Evolutionary conservation across 1,140 invertebrate species (phyloP).

Genomic region (Saxidomus purpurata): DNA sequence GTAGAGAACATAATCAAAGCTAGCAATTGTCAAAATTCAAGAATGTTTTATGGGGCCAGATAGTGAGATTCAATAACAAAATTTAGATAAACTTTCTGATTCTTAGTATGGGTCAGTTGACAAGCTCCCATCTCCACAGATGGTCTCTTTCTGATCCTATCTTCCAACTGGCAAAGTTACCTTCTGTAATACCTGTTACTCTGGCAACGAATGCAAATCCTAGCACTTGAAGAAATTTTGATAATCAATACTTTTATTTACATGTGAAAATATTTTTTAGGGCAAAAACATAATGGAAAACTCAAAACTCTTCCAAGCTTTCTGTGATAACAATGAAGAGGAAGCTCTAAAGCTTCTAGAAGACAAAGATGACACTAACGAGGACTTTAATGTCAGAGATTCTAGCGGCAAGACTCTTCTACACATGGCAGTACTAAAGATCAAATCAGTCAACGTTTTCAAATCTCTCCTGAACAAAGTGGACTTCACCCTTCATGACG

Average conservation of each 20-base stretch:
- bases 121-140: no score
- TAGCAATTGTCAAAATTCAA: no score
- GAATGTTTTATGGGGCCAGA: no score
- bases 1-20: no score
- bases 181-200: no score
- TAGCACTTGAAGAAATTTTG: not conserved
- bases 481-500: constrained; percentile 64
- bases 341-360: constrained; percentile 59
- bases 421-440: constrained; percentile 64
- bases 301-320: constrained; percentile 45
- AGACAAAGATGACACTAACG: constrained; percentile 70
- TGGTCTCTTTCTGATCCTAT: no score
- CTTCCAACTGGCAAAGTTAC: no score
- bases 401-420: constrained; percentile 69
- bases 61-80: no score
- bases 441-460: constrained; percentile 68
- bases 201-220: no score
- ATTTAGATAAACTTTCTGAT: no score
- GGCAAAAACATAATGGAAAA: constrained; percentile 45
- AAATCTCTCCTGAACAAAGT: constrained; percentile 70
- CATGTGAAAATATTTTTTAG: not conserved
- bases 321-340: constrained; percentile 43
- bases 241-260: not conserved
- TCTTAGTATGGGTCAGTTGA: no score
- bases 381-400: constrained; percentile 58